Base-by-base conservation (phyloP, 1,140 invertebrate species). In the Acromyrmex charruanus region DNA sequence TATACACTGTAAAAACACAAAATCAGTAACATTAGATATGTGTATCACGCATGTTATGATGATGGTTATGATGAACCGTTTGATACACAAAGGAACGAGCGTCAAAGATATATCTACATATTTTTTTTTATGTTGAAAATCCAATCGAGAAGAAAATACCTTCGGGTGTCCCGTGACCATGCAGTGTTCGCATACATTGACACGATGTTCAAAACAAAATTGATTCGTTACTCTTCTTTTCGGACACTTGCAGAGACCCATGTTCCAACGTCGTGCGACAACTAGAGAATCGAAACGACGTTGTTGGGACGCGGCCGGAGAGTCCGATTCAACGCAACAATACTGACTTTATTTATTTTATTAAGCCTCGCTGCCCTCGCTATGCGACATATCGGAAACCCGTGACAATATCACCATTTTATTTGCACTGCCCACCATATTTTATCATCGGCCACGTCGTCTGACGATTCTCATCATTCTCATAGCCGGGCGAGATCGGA, bases 121-220 rank as follows among this genome's bases (percentile, higher is more conserved):
- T 39, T 7, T 44, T 44, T 51, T 51, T 51, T 9, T 35, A 16
- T 35, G 16, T n/a, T 14, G 53, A 61, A 53, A 53, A 85, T 59
- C 14, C 49, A 31, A 21, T 21, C 3, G 12, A 0, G 39, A 44
- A 72, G 63, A 77, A 53, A 75, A 58, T 97, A 99, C 99, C 96
- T 98, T 98, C 44, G 98, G 97, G 96, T 99, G 99, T 94, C 98
- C 98, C 90, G 98, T 97, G 49, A 99, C 98, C 97, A 99, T 98
- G 96, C 99, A 99, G 96, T 98, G 97, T 96, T 99, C 99, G 95
- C 99, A 99, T 93, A 99, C 99, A 97, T 99, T 99, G 2, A 99
- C 99, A 92, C 98, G 96, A 94, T 99, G 99, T 95, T 99, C 98
- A 95, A 99, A 99, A 96, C 99, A 99, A 96, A 99, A 99, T 93